Evolutionary conservation across 2,888 invertebrate species (phyloP).

Genomic region (Trichogramma dendrolimi): DNA sequence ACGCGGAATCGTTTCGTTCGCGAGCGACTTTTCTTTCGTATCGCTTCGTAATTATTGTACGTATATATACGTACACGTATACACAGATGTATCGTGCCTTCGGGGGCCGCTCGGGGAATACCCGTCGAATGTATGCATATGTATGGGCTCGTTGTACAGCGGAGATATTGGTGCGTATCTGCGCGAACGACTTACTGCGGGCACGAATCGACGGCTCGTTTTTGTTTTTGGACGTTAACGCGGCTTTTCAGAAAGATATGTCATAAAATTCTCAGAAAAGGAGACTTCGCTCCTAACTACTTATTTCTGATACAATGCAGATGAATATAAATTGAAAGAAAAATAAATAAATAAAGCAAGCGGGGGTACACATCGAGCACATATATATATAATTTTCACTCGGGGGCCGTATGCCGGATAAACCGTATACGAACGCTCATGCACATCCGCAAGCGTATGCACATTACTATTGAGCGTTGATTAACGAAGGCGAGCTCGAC

Average conservation of each 20-base stretch:
- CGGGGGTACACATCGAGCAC: not conserved
- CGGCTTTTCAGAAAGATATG: not conserved
- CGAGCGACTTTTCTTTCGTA: not conserved
- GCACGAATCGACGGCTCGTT: no score
- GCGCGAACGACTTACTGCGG: no score
- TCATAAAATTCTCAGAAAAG: constrained; percentile 2
- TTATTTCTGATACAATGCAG: not conserved
- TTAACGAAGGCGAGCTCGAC: no score
- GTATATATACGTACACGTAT: constrained; percentile 2
- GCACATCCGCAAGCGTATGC: no score
- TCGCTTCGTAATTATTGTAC: not conserved
- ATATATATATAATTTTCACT: not conserved
- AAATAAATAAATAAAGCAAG: not conserved
- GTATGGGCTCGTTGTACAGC: no score
- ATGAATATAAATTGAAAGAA: not conserved
- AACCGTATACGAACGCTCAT: no score
- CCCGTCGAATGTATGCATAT: no score
- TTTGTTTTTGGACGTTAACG: no score
- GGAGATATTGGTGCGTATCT: no score
- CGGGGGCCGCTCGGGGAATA: not conserved
- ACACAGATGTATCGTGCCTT: constrained; percentile 7
- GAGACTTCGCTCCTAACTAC: not conserved
- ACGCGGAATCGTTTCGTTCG: not conserved
- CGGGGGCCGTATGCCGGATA: not conserved
- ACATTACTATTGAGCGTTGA: no score